A percentile compares a stretch with the other conserved stretches of the same genome.
Conservation (phyloP, 2,888 invertebrate species). For the Clistopyga incitator region DNA sequence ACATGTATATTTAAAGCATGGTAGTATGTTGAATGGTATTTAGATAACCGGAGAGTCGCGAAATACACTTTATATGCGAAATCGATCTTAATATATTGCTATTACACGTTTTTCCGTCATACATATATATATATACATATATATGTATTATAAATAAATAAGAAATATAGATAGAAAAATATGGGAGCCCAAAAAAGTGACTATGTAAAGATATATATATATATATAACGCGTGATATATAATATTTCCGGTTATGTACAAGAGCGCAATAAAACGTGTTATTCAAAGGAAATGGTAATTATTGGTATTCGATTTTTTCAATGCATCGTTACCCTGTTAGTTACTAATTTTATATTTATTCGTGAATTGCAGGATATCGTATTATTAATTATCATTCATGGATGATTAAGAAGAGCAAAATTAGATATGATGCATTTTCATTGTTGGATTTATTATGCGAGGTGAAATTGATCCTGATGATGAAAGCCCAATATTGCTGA, state of each 20-base stretch:
- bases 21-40: conserved; percentile 46
- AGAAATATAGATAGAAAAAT: conserved; percentile 4
- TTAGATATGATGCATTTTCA: background rate
- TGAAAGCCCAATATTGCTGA: background rate
- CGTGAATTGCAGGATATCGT: background rate
- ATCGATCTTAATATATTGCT: conserved; percentile 65
- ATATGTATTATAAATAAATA: conserved; percentile 30
- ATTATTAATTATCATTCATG: background rate
- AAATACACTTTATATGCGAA: conserved; percentile 34
- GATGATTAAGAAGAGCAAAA: background rate
- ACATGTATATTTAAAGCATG: conserved; percentile 2
- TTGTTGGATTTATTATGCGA: background rate
- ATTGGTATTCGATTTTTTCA: conserved; percentile 7
- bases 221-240: conserved; percentile 43
- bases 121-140: conserved; percentile 30
- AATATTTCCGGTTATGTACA: conserved; percentile 69
- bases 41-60: conserved; percentile 27
- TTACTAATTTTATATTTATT: background rate
- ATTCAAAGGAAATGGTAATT: conserved; percentile 42
- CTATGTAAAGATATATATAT: conserved; percentile 42
- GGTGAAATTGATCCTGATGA: background rate
- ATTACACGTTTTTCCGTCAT: conserved; percentile 48
- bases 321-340: background rate
- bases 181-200: conserved; percentile 26
- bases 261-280: conserved; percentile 73